Conservation (phyloP, 2,797 vertebrate species). For the Australoheros facetus region DNA sequence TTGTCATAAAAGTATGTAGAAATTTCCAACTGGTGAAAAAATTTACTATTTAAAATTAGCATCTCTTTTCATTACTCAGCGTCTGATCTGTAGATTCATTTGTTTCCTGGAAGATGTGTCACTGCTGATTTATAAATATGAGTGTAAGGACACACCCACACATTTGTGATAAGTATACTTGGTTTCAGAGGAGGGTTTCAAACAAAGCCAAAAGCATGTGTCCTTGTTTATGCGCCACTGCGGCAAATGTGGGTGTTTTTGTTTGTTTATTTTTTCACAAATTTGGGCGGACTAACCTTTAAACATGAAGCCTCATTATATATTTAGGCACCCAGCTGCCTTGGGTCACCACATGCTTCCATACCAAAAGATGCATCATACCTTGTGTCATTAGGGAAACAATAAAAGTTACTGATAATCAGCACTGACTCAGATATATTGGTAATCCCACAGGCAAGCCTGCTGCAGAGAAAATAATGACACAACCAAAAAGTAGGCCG, state of each 20-base stretch:
- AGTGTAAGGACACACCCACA: neutral
- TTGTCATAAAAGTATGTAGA: too few species aligned
- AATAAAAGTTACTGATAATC: neutral
- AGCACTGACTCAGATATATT: neutral
- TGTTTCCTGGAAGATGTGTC: neutral
- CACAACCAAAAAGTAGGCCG: slow-evolving; percentile 48
- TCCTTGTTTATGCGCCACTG: neutral
- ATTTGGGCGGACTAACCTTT: neutral
- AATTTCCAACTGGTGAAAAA: too few species aligned
- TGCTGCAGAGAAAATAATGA: slow-evolving; percentile 47
- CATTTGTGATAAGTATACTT: neutral
- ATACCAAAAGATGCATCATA: neutral
- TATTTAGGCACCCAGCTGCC: neutral
- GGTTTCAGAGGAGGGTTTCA: neutral
- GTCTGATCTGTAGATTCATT: neutral
- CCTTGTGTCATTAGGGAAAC: neutral
- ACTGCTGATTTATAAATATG: neutral
- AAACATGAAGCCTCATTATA: neutral
- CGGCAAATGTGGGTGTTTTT: neutral
- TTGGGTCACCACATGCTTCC: neutral
- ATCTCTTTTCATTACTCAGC: too few species aligned
- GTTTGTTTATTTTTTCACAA: neutral
- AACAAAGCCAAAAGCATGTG: neutral
- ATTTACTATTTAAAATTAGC: neutral
- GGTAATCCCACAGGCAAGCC: slow-evolving; percentile 8